Conservation (phyloP, 2,797 vertebrate species). For the Muscicapa comitata region DNA sequence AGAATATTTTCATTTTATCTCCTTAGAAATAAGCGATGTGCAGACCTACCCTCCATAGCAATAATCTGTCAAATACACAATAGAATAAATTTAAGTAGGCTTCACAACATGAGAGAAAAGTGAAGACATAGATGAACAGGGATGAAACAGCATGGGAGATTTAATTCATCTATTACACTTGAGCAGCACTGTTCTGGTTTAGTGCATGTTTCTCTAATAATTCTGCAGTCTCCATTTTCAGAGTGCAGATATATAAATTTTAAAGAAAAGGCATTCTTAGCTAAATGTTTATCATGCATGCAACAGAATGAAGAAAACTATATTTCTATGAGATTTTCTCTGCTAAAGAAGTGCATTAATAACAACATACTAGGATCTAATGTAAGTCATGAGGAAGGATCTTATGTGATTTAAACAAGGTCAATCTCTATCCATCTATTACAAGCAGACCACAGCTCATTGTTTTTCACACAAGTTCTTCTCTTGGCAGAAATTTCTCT, state of each 20-base stretch:
- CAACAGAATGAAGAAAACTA: not conserved
- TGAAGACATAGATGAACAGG: not conserved
- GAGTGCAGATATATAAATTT: not conserved
- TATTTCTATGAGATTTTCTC: not conserved
- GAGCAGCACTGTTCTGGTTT: not conserved
- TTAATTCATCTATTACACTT: not conserved
- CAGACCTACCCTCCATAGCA: not conserved
- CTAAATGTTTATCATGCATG: not conserved
- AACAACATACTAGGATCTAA: not conserved
- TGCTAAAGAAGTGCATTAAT: not conserved
- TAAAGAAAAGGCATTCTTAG: not conserved
- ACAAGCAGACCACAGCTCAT: not conserved
- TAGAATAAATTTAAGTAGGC: conserved; percentile 25
- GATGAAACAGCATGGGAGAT: not conserved
- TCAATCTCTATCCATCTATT: not conserved
- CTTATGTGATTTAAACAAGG: not conserved
- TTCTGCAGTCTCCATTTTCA: not conserved
- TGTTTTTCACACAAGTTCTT: not conserved
- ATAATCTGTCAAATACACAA: conserved; percentile 18
- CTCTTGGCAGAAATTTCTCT: not conserved
- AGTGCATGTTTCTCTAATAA: not conserved
- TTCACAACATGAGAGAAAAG: not conserved
- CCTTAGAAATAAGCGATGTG: conserved; percentile 29
- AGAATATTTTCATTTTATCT: not conserved
- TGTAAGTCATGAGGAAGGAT: not conserved